These are phyloP conservation scores for Stichodactyla mertensii DNA, from an alignment of 64 coral and sea anemone genomes.

Conservation along the genomic window DNA sequence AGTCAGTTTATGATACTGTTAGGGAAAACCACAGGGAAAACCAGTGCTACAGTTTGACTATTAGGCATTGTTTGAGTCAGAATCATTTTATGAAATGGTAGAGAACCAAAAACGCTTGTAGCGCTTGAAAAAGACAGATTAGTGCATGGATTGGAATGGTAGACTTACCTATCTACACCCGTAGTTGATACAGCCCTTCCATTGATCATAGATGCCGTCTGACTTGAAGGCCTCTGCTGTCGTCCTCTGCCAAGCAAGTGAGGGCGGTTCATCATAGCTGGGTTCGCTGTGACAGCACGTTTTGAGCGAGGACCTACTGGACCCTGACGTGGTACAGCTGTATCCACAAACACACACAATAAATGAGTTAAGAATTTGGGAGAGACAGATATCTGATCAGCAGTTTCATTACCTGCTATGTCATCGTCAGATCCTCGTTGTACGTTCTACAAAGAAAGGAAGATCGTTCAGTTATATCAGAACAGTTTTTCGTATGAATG, in stretches of 20 bases:
- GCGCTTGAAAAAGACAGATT: no score
- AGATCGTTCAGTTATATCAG: background rate
- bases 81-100: no score
- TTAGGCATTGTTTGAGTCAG: no score
- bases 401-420: background rate
- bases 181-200: slow-evolving; percentile 52
- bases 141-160: background rate
- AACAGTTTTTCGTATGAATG: background rate
- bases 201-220: slow-evolving; percentile 50
- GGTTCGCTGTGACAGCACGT: slow-evolving; percentile 71
- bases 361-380: background rate
- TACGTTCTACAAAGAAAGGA: background rate
- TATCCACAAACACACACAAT: background rate
- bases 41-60: no score
- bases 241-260: slow-evolving; percentile 50
- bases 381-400: background rate
- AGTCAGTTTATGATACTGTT: no score
- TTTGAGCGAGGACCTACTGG: slow-evolving; percentile 74
- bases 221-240: slow-evolving; percentile 47
- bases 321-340: slow-evolving; percentile 10
- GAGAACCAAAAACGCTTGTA: no score
- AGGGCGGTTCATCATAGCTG: slow-evolving; percentile 64
- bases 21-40: no score
- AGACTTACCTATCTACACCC: slow-evolving; percentile 66
- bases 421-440: slow-evolving; percentile 16